These are phyloP conservation scores for Haliaeetus leucogaster DNA, from an alignment of 2,113 vertebrate species.

Conservation along the genomic window DNA sequence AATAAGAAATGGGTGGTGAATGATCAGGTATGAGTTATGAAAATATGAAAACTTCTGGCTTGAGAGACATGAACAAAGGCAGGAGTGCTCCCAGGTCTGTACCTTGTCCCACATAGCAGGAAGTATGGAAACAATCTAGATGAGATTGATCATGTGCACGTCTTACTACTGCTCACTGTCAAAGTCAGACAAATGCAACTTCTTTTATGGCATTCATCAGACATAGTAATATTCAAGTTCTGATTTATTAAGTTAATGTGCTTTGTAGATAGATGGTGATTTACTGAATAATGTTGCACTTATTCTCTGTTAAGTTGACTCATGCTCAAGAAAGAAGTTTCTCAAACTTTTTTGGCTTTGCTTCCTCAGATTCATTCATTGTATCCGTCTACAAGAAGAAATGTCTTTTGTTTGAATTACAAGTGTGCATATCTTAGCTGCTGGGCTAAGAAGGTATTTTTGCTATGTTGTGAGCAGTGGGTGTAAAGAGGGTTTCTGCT, in stretches of 20 bases:
- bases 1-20: not conserved
- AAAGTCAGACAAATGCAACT: not conserved
- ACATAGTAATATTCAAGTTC: not conserved
- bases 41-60: not conserved
- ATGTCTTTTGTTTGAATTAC: not conserved
- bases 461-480: not conserved
- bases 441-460: not conserved
- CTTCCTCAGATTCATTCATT: not conserved
- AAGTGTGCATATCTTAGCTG: not conserved
- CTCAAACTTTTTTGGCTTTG: not conserved
- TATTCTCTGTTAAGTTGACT: not conserved
- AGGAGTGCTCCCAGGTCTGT: not conserved
- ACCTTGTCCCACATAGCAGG: not conserved
- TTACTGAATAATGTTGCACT: not conserved
- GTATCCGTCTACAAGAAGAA: not conserved
- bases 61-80: not conserved
- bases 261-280: not conserved
- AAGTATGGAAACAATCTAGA: not conserved
- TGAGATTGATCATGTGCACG: fast-evolving
- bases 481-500: not conserved
- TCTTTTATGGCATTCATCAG: not conserved
- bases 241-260: not conserved
- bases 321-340: not conserved
- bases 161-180: not conserved
- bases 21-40: not conserved